These are phyloP conservation scores for Salvator merianae DNA, from an alignment of 2,113 vertebrate genomes.

Conservation along the genomic window DNA sequence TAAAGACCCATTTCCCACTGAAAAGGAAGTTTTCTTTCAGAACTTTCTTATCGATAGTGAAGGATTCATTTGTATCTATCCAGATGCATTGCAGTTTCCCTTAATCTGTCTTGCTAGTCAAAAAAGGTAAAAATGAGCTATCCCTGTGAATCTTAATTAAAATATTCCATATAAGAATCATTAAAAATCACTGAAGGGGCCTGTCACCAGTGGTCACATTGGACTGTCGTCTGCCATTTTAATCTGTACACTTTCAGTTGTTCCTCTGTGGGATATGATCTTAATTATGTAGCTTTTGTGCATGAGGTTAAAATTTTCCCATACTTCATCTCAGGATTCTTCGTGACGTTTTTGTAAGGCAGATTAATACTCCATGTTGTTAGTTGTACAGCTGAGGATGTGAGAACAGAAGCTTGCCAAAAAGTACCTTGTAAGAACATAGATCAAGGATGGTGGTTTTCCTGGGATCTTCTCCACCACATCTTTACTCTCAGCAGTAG, in stretches of 20 bases:
- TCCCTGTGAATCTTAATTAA: not conserved
- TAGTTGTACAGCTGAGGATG: not conserved
- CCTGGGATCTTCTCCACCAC: no score
- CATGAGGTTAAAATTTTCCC: not conserved
- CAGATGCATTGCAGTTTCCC: not conserved
- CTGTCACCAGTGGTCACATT: no score
- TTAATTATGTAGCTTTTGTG: not conserved
- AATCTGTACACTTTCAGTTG: not conserved
- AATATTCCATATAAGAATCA: not conserved
- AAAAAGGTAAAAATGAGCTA: not conserved
- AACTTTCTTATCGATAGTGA: no score
- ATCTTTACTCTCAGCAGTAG: no score
- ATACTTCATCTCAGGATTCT: not conserved
- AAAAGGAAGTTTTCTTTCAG: not conserved
- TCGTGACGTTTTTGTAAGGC: not conserved
- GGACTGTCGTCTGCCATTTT: not conserved
- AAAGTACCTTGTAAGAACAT: not conserved
- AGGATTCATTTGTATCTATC: no score
- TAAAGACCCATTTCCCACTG: not conserved
- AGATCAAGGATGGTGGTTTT: no score
- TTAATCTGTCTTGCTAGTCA: not conserved
- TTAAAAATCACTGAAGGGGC: not conserved
- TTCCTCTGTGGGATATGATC: not conserved
- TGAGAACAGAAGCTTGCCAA: not conserved
- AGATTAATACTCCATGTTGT: not conserved